Conservation (phyloP, 2,888 invertebrate genomes). For the Hypercompe scribonia region DNA sequence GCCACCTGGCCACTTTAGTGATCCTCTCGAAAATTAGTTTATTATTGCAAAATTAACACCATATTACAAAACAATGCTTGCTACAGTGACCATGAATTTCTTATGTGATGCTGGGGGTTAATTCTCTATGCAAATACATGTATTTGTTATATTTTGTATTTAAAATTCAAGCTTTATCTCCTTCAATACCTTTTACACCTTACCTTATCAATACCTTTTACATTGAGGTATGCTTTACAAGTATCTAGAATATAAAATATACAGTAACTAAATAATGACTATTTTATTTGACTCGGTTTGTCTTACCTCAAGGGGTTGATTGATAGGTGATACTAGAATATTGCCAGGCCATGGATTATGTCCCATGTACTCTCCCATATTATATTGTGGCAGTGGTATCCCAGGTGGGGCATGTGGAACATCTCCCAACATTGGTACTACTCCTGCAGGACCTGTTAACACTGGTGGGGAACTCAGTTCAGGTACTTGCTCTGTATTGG, state of each 20-base stretch:
- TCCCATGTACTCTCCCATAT: constrained; percentile 79
- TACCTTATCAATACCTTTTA: too few relatives aligned
- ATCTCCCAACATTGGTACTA: constrained; percentile 75
- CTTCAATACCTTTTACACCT: too few relatives aligned
- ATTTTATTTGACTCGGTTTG: not conserved
- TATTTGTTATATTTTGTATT: too few relatives aligned
- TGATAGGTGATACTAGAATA: constrained; percentile 78
- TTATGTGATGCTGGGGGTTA: not conserved
- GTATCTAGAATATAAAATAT: too few relatives aligned
- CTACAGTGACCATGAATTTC: not conserved
- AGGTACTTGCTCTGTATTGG: constrained; percentile 72
- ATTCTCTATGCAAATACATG: too few relatives aligned
- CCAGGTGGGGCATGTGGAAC: constrained; percentile 81
- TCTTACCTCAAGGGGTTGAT: constrained; percentile 83
- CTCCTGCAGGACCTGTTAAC: constrained; percentile 65
- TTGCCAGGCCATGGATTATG: constrained; percentile 81
- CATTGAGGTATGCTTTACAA: too few relatives aligned
- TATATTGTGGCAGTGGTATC: constrained; percentile 80
- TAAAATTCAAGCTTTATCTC: too few relatives aligned
- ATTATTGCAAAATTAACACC: too few relatives aligned
- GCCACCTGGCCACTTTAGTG: too few relatives aligned
- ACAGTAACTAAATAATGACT: not conserved
- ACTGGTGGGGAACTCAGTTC: constrained; percentile 79
- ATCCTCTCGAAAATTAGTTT: too few relatives aligned
- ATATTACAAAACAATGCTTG: not conserved